These are phyloP conservation scores for Cepaea nemoralis DNA, from an alignment of 1,140 invertebrate species.

Conservation along the genomic window DNA sequence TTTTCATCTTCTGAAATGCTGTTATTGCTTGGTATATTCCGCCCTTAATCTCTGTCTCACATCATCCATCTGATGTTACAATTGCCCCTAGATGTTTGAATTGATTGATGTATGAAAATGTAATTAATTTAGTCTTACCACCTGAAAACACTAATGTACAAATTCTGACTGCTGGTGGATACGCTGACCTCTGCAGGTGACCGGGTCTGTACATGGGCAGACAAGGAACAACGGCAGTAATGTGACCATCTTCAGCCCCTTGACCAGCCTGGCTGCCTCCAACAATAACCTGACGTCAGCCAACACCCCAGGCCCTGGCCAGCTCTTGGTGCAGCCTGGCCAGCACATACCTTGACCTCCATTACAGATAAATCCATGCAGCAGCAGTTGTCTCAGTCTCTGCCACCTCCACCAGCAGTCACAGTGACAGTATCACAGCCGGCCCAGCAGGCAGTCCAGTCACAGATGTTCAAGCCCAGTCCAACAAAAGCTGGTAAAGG, in stretches of 20 bases:
- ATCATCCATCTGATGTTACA: too few species aligned
- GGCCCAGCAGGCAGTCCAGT: constrained; percentile 28
- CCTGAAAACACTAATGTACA: too few species aligned
- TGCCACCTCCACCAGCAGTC: constrained; percentile 44
- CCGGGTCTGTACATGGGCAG: constrained; percentile 24
- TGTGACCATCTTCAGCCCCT: constrained; percentile 36
- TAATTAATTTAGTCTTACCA: too few species aligned
- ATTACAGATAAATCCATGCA: constrained; percentile 20
- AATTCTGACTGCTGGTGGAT: too few species aligned
- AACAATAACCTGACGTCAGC: constrained; percentile 12
- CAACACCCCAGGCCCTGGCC: neutral
- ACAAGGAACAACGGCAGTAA: constrained; percentile 5
- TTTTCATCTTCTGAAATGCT: too few species aligned
- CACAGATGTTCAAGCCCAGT: constrained; percentile 52
- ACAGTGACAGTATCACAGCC: constrained; percentile 45
- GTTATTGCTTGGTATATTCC: too few species aligned
- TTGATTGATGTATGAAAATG: too few species aligned
- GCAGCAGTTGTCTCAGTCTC: constrained; percentile 6
- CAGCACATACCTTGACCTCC: constrained; percentile 43
- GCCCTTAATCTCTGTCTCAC: too few species aligned
- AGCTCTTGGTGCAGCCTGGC: constrained; percentile 32
- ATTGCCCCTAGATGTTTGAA: too few species aligned
- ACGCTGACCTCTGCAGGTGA: constrained; percentile 18
- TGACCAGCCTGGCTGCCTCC: constrained; percentile 8
- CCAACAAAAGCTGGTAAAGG: constrained; percentile 60